Evolutionary conservation across 2,888 invertebrate genomes (phyloP).

Genomic region (Idaea dimidiata): DNA sequence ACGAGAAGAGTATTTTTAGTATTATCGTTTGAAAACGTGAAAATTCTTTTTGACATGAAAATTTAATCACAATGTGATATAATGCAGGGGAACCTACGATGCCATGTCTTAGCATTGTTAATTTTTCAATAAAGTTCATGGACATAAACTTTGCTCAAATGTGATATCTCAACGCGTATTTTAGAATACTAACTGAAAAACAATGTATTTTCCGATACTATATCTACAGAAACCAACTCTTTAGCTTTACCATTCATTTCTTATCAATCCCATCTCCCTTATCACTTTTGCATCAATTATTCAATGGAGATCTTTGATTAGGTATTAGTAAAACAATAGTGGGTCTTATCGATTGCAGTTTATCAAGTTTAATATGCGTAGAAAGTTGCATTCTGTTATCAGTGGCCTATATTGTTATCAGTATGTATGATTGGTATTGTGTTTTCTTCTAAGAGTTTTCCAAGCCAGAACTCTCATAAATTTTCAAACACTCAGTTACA

Average conservation of each 20-base stretch:
- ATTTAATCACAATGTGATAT: no score
- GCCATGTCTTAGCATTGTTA: no score
- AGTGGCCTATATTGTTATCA: constrained; percentile 51
- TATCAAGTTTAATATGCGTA: constrained; percentile 78
- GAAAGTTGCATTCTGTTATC: constrained; percentile 48
- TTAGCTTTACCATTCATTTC: not conserved
- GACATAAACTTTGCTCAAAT: not conserved
- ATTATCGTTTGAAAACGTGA: not conserved
- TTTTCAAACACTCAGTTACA: not conserved
- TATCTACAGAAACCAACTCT: not conserved
- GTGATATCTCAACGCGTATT: not conserved
- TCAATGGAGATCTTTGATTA: constrained; percentile 75
- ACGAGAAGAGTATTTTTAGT: not conserved
- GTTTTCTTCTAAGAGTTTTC: constrained; percentile 53
- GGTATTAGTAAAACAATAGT: constrained; percentile 65
- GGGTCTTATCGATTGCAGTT: constrained; percentile 58
- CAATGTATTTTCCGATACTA: not conserved
- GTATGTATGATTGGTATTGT: constrained; percentile 68
- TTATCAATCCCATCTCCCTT: constrained; percentile 45
- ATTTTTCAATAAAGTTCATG: no score
- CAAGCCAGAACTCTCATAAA: not conserved
- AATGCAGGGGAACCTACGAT: no score
- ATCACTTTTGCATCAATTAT: constrained; percentile 50
- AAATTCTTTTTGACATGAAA: not conserved
- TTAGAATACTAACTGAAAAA: not conserved